These are phyloP conservation scores for Oxyruncus cristatus DNA, from an alignment of 2,113 vertebrate genomes.

Conservation along the genomic window DNA sequence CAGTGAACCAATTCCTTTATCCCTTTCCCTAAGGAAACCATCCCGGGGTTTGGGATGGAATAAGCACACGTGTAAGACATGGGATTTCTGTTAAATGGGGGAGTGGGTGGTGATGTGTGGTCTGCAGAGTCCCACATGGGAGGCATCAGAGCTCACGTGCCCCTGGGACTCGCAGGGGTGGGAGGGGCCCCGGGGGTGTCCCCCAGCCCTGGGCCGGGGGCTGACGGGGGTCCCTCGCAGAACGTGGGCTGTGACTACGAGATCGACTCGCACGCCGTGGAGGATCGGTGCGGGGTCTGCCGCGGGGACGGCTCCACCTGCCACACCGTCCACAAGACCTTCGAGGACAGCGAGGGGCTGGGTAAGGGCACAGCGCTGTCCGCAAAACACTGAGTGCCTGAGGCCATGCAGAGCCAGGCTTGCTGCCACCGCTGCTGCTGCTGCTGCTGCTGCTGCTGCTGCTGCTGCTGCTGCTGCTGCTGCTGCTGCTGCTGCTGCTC, in stretches of 20 bases:
- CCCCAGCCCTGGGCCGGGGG: neutral
- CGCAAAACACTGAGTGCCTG: fast-evolving
- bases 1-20: neutral
- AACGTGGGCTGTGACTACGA: slow-evolving; percentile 91
- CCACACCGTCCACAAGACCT: slow-evolving; percentile 85
- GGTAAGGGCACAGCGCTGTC: slow-evolving; percentile 69
- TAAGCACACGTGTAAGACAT: neutral
- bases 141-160: fast-evolving
- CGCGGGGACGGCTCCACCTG: slow-evolving; percentile 90
- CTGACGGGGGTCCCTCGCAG: slow-evolving; percentile 63
- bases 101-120: too few species aligned
- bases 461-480: neutral
- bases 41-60: neutral
- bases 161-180: neutral
- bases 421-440: neutral
- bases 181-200: neutral
- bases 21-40: neutral
- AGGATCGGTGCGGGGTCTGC: slow-evolving; percentile 94
- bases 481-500: neutral
- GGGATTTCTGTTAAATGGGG: neutral
- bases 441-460: neutral
- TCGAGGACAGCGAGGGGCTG: slow-evolving; percentile 84
- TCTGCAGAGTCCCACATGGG: neutral
- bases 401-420: neutral
- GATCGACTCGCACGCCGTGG: slow-evolving; percentile 85